Conservation (phyloP, 30 jellyfish, hydroid and myxozoan genomes). For the Cassiopea andromeda region DNA sequence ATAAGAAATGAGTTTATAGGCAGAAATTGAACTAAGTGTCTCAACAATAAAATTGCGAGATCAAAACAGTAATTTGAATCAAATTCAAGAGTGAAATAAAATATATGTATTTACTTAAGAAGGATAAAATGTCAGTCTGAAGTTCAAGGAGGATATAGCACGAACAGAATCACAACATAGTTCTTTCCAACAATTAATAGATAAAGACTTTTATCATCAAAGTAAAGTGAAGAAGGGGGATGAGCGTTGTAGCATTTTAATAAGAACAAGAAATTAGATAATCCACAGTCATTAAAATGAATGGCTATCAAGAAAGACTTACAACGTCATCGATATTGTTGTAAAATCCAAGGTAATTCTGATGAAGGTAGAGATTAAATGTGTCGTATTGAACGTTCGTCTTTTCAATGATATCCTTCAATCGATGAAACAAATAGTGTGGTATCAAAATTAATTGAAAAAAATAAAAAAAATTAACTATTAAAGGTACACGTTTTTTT, state of each 20-base stretch:
- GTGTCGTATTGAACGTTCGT: conserved; percentile 74
- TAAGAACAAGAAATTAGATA: no score
- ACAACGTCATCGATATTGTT: conserved; percentile 74
- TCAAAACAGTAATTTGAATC: neutral
- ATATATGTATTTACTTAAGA: no score
- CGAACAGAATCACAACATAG: no score
- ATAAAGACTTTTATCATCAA: no score
- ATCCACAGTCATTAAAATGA: neutral
- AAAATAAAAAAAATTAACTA: neutral
- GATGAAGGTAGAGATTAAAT: conserved; percentile 81
- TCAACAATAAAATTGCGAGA: neutral
- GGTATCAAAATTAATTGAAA: neutral
- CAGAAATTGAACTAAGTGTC: neutral
- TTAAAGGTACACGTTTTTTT: no score
- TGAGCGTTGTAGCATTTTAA: no score
- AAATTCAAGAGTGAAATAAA: no score
- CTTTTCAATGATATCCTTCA: conserved; percentile 76
- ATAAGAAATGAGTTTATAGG: neutral
- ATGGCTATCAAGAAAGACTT: conserved; percentile 9
- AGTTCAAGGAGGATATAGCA: no score
- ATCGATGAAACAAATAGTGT: neutral
- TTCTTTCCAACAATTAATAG: no score
- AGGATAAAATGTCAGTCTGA: no score
- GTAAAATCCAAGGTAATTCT: conserved; percentile 83
- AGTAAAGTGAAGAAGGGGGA: no score